phyloP scores from a whole-genome alignment of 2,113 vertebrate genomes.

The Actinemys pallida region DNA sequence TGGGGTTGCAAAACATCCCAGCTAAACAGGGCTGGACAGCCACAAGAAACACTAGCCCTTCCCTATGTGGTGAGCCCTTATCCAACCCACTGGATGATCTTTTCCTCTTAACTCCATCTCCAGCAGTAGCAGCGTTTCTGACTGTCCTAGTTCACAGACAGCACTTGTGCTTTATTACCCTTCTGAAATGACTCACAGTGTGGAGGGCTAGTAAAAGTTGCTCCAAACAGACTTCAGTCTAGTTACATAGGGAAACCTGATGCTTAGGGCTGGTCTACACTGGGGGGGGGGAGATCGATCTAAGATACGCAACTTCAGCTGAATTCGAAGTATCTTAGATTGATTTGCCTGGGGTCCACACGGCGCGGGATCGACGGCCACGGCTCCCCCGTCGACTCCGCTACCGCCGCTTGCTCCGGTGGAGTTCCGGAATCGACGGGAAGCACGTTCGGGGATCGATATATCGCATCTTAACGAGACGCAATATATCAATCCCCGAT shows the following conservation, averaged over 20 bases:
- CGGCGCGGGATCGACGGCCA: too few relatives aligned
- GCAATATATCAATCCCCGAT: too few relatives aligned
- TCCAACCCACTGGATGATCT: background rate
- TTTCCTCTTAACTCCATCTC: fast-evolving
- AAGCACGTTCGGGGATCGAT: too few relatives aligned
- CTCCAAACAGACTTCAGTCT: background rate
- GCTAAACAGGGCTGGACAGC: background rate
- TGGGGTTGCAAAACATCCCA: background rate
- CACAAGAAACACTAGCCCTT: background rate
- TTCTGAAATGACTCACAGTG: background rate
- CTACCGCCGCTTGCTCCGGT: too few relatives aligned
- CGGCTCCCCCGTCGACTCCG: too few relatives aligned
- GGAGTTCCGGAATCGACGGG: too few relatives aligned
- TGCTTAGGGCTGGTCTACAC: background rate
- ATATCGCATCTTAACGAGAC: too few relatives aligned
- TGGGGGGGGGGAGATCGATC: too few relatives aligned
- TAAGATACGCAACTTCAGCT: too few relatives aligned
- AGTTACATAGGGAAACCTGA: background rate
- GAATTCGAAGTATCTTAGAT: too few relatives aligned
- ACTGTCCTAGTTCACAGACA: background rate
- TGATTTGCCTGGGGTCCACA: too few relatives aligned
- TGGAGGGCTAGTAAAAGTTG: background rate
- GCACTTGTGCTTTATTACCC: background rate
- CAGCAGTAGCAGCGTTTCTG: fast-evolving
- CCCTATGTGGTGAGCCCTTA: background rate